A percentile compares a stretch with the other conserved stretches of the same genome.
phyloP scores from a whole-genome alignment of 1,140 invertebrate species.

The Zophobas atratus region DNA sequence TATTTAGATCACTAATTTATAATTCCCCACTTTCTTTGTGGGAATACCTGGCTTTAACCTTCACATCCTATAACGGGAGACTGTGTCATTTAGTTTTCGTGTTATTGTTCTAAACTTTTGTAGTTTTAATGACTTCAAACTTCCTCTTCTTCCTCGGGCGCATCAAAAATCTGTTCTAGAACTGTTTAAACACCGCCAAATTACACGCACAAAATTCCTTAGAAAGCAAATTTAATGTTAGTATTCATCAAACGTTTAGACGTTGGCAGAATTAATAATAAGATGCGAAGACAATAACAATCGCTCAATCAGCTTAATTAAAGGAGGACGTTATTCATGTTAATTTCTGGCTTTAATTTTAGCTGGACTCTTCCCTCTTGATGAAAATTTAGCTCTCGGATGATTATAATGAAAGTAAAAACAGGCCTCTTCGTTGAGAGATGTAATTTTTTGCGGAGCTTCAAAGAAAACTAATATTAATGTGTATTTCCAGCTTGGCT shows the following conservation, averaged over 20 bases:
- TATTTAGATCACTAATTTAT: no score
- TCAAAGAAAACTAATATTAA: constrained; percentile 34
- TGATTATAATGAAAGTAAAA: constrained; percentile 34
- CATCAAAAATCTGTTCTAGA: background rate
- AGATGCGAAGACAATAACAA: constrained; percentile 33
- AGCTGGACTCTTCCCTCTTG: background rate
- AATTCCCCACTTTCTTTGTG: no score
- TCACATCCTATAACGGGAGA: no score
- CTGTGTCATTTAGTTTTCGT: no score
- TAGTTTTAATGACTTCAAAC: no score
- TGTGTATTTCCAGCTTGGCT: constrained; percentile 2
- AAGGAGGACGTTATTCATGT: constrained; percentile 34
- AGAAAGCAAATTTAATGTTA: background rate
- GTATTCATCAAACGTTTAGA: constrained; percentile 9
- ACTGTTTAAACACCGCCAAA: background rate
- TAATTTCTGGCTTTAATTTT: constrained; percentile 11
- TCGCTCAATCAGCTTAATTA: constrained; percentile 35
- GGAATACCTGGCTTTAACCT: no score
- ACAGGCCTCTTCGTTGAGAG: background rate
- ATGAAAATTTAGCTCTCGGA: constrained; percentile 18
- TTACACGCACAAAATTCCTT: background rate
- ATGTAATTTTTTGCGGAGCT: constrained; percentile 17
- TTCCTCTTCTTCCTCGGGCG: no score
- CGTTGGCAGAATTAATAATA: constrained; percentile 4
- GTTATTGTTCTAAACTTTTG: no score